Evolutionary conservation across 2,888 invertebrate species (phyloP).

Genomic region (Tetragonisca angustula): DNA sequence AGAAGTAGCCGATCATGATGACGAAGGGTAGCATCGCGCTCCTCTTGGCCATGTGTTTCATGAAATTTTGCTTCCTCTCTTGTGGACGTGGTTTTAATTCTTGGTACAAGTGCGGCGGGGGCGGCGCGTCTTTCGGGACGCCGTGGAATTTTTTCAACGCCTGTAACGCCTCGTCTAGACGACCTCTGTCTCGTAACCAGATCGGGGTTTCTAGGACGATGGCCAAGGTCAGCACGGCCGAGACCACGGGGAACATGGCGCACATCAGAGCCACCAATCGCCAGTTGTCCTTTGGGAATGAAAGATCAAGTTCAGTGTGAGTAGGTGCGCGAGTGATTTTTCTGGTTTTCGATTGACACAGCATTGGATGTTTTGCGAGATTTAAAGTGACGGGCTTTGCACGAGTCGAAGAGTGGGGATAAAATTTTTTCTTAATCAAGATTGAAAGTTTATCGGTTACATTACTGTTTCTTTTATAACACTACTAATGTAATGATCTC

Average conservation of each 20-base stretch:
- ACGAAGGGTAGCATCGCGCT: constrained; percentile 84
- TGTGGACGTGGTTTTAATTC: constrained; percentile 62
- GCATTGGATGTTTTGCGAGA: too few relatives aligned
- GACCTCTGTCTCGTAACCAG: constrained; percentile 85
- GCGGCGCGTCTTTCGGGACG: constrained; percentile 67
- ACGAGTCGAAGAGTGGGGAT: too few relatives aligned
- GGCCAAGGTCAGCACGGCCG: constrained; percentile 81
- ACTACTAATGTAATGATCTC: too few relatives aligned
- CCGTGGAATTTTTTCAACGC: constrained; percentile 84
- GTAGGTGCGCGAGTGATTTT: background rate
- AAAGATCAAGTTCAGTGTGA: constrained; percentile 20
- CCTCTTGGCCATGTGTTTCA: constrained; percentile 79
- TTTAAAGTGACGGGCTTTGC: too few relatives aligned
- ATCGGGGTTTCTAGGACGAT: constrained; percentile 86
- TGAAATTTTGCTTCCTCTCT: constrained; percentile 70
- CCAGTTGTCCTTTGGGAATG: constrained; percentile 84
- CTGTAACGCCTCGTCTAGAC: constrained; percentile 84
- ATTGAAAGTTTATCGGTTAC: too few relatives aligned
- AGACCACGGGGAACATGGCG: constrained; percentile 83
- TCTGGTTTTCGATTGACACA: too few relatives aligned
- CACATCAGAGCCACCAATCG: constrained; percentile 83
- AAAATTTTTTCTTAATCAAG: too few relatives aligned
- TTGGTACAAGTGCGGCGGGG: constrained; percentile 65
- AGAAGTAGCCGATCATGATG: constrained; percentile 85
- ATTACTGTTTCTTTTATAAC: too few relatives aligned